These are phyloP conservation scores for Holcopasites calliopsidis DNA, from an alignment of 1,140 invertebrate species.

Conservation along the genomic window DNA sequence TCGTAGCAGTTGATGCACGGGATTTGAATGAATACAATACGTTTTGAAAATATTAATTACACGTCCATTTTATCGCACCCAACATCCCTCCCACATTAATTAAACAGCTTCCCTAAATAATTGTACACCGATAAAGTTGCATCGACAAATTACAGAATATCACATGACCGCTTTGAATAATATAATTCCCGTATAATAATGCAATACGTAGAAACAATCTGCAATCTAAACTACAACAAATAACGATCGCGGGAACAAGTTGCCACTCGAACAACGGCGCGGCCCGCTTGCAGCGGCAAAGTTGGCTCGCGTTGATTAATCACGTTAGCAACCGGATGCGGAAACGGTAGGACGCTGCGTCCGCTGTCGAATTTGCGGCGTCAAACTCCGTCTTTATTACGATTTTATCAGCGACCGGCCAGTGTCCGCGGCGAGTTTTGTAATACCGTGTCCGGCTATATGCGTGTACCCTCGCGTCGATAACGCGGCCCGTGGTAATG, in stretches of 20 bases:
- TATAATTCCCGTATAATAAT: no score
- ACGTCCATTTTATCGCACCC: no score
- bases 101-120: no score
- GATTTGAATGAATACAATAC: no score
- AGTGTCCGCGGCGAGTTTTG: slow-evolving; percentile 7
- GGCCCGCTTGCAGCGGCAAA: not conserved
- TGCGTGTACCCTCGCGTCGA: slow-evolving; percentile 35
- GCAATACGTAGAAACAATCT: no score
- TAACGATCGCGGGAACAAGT: not conserved
- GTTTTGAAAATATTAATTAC: no score
- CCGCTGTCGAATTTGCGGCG: slow-evolving; percentile 23
- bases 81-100: no score
- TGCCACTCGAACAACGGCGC: not conserved
- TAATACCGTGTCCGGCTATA: slow-evolving; percentile 14
- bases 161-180: no score
- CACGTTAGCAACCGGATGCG: not conserved
- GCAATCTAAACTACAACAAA: not conserved
- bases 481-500: slow-evolving; percentile 34
- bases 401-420: slow-evolving; percentile 15
- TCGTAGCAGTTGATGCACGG: no score
- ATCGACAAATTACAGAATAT: no score
- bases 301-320: slow-evolving; percentile 13
- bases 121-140: no score
- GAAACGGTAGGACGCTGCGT: not conserved
- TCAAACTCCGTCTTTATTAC: slow-evolving; percentile 25